These are phyloP conservation scores for Nannoperca obscura DNA, from an alignment of 2,797 vertebrate genomes.

Conservation along the genomic window DNA sequence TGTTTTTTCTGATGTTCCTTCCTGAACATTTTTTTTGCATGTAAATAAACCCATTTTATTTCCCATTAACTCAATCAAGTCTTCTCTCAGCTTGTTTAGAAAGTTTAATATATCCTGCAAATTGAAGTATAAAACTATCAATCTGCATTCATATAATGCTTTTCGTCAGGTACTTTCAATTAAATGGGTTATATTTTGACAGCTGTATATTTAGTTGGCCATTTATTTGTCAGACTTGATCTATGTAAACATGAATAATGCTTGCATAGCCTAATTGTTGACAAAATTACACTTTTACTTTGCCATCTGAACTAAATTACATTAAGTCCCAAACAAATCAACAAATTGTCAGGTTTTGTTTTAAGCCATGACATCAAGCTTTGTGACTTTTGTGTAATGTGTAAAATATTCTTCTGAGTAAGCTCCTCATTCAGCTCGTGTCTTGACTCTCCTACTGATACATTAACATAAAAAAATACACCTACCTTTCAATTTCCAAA, in stretches of 20 bases:
- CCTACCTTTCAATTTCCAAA: neutral
- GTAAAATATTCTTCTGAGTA: neutral
- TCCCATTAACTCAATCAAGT: neutral
- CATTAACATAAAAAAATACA: neutral
- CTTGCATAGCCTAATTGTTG: neutral
- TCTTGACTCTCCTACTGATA: too few species aligned
- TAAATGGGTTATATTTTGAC: neutral
- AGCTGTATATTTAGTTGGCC: neutral
- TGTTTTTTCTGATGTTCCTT: neutral
- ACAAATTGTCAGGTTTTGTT: neutral
- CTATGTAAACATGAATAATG: neutral
- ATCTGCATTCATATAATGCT: neutral
- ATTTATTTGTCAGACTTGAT: slow-evolving; percentile 7
- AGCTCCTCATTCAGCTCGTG: neutral
- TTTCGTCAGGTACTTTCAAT: neutral
- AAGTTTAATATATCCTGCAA: neutral
- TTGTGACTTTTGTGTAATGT: too few species aligned
- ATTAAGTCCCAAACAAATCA: neutral
- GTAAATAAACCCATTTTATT: neutral
- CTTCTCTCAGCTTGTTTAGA: neutral
- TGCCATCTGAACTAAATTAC: neutral
- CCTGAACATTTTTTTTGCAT: neutral
- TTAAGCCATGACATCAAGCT: neutral
- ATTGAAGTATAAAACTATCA: neutral
- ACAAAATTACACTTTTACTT: neutral